Evolutionary conservation across 2,888 invertebrate genomes (phyloP).

Genomic region (Hypercompe scribonia): DNA sequence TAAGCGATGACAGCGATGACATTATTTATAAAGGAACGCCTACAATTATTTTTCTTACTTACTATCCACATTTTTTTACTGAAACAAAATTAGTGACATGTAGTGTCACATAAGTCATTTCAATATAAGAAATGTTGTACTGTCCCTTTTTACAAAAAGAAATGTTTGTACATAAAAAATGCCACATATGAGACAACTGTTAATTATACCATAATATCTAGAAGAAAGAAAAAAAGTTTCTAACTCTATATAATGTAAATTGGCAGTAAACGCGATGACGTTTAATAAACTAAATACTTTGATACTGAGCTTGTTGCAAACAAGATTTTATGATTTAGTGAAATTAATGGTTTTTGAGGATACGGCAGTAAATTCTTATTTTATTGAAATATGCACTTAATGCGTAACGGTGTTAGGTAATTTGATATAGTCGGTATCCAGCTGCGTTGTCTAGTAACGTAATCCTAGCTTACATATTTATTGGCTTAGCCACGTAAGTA

Average conservation of each 20-base stretch:
- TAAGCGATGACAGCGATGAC: too few species aligned
- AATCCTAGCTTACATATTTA: slow-evolving; percentile 43
- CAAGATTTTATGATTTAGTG: not conserved
- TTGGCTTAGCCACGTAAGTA: slow-evolving; percentile 56
- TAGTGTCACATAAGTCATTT: too few species aligned
- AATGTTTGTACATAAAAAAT: too few species aligned
- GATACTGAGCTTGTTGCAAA: not conserved
- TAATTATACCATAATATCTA: not conserved
- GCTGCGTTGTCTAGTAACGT: slow-evolving; percentile 11
- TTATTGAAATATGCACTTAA: slow-evolving; percentile 26
- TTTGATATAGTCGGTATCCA: slow-evolving; percentile 30
- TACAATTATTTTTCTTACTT: too few species aligned
- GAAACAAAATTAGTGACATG: too few species aligned
- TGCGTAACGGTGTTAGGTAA: slow-evolving; percentile 34
- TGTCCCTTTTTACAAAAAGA: too few species aligned
- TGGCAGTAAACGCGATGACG: not conserved
- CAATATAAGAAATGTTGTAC: too few species aligned
- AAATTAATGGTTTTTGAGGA: not conserved
- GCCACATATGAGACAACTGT: too few species aligned
- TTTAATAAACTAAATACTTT: not conserved
- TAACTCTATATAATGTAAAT: not conserved
- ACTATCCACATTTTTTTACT: too few species aligned
- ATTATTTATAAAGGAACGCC: too few species aligned
- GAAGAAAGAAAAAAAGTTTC: not conserved
- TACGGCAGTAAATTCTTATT: slow-evolving; percentile 21